phyloP scores from a whole-genome alignment of 2,797 vertebrate genomes.

The Coregonus ussuriensis region DNA sequence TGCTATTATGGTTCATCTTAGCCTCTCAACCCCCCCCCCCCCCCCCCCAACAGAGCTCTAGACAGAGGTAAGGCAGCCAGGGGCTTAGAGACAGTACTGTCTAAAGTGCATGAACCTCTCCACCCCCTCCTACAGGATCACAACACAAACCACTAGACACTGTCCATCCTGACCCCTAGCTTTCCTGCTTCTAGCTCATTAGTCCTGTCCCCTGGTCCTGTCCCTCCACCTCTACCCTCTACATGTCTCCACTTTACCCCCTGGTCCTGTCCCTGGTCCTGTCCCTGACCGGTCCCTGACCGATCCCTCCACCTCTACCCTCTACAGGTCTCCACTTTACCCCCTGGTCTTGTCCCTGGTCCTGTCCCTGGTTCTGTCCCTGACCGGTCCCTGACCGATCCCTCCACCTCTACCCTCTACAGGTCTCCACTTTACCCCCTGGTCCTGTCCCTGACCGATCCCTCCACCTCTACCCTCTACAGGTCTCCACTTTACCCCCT shows the following conservation, averaged over 20 bases:
- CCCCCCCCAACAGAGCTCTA: background rate
- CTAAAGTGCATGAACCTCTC: no score
- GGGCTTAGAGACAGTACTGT: no score
- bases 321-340: no score
- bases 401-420: background rate
- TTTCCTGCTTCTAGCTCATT: no score
- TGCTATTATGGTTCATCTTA: background rate
- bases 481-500: no score
- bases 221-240: background rate
- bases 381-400: background rate
- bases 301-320: background rate
- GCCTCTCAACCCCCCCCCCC: background rate
- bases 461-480: no score
- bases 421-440: no score
- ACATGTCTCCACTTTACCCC: background rate
- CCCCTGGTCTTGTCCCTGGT: background rate
- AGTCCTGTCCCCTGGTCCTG: constrained; percentile 25
- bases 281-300: background rate
- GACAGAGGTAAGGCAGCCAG: no score
- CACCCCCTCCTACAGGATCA: no score
- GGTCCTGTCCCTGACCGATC: no score
- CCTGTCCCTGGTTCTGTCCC: background rate
- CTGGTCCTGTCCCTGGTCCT: background rate
- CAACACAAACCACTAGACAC: no score
- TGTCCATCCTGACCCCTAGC: no score